A percentile compares a stretch with the other conserved stretches of the same genome.
Evolutionary conservation across 2,113 vertebrate genomes (phyloP).

Genomic region (Silurus glanis): DNA sequence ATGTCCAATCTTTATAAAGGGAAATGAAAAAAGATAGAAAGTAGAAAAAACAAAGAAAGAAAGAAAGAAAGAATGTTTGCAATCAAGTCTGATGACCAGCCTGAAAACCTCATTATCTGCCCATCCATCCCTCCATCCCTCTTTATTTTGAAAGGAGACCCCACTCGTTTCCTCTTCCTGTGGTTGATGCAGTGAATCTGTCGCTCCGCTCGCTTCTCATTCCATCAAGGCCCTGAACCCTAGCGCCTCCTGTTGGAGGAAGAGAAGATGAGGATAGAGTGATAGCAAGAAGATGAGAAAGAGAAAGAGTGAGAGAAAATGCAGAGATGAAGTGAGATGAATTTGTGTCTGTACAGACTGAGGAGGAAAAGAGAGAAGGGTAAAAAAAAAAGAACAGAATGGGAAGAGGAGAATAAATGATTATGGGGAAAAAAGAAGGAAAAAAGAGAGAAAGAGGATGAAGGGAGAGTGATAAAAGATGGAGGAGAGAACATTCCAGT

Average conservation of each 20-base stretch:
- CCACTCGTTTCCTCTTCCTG: not conserved
- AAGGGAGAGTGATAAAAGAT: not conserved
- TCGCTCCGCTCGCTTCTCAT: not conserved
- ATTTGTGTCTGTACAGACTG: not conserved
- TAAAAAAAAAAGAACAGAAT: not conserved
- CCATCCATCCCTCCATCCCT: conserved; percentile 60
- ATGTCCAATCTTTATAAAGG: too few relatives aligned
- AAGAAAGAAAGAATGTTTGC: not conserved
- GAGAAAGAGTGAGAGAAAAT: not conserved
- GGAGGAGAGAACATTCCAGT: not conserved
- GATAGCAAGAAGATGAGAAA: not conserved
- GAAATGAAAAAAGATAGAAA: not conserved
- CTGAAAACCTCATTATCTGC: conserved; percentile 69
- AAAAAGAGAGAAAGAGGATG: not conserved
- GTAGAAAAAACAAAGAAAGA: not conserved
- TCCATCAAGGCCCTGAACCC: not conserved
- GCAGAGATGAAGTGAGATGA: not conserved
- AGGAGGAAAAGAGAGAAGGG: not conserved
- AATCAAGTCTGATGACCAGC: conserved; percentile 51
- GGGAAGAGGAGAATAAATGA: not conserved
- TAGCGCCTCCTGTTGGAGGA: conserved; percentile 27
- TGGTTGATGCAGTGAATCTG: not conserved
- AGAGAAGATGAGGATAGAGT: not conserved
- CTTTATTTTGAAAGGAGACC: conserved; percentile 62
- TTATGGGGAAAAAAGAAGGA: not conserved